Base-by-base conservation (phyloP, 64 coral and sea anemone species). In the Exaiptasia diaphana region DNA sequence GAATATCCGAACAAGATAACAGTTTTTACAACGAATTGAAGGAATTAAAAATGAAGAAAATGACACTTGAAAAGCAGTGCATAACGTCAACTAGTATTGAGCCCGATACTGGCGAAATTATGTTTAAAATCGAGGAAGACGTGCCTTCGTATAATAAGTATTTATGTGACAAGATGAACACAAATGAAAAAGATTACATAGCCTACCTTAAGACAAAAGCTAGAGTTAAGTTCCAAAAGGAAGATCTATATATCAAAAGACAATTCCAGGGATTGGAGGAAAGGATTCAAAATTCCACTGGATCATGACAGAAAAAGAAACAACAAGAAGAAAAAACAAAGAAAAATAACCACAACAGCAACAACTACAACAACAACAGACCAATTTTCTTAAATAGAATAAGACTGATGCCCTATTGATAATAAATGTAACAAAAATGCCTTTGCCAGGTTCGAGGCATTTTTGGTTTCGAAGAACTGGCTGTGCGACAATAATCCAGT, bases 81-180 rank as follows among this genome's bases (percentile, higher is more conserved):
- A 74, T 85, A 25, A 23, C 43, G 21, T 74, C 68, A 13, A 39
- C 44, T 5, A 2, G 45, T 25, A 58, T 71, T 7, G 73, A 85
- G 26, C 38, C 10, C 5, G 54, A 85, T 45, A 85, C 82, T 0
- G 82, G 82, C 14, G 82, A 85, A 85, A 13, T 85, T 0, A 57
- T 59, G 28, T 48, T 75, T 12, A 85, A 74, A 37, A 13, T 85
- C 0, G 53, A 15, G 3, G 15, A 85, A 9, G n/a, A 23, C 1
- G 18, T 30, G n/a, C 11, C 53, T 13, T 61, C 71, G 18, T 20
- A 74, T 21, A 62, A 48, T 43, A 58, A 46, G 74, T 85, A 85
- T 73, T 6, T 85, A 1, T 85, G 82, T 18, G 69, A 85, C 7
- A 85, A 85, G 35, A 85, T 85, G 82, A 64, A 39, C 22, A 49